These are phyloP conservation scores for Bradypodion ventrale DNA, from an alignment of 2,797 vertebrate species.

Conservation along the genomic window DNA sequence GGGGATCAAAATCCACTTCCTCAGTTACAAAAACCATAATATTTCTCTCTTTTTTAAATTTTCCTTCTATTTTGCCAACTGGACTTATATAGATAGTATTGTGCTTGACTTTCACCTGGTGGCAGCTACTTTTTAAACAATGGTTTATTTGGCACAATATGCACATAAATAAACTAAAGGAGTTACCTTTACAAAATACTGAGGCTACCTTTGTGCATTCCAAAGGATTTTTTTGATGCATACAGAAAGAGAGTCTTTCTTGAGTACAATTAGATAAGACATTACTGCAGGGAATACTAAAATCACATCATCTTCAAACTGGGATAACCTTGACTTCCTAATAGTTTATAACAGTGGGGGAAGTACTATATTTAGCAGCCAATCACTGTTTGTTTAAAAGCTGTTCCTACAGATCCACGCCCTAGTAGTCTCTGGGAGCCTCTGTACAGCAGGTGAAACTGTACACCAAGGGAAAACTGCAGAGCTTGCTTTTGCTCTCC, in stretches of 20 bases:
- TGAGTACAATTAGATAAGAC: neutral
- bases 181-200: neutral
- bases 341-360: neutral
- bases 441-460: constrained; percentile 1
- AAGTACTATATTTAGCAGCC: neutral
- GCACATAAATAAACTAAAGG: neutral
- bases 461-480: neutral
- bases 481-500: neutral
- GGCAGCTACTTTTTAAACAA: neutral
- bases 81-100: neutral
- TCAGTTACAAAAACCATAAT: too few relatives aligned
- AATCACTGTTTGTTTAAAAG: constrained; percentile 17
- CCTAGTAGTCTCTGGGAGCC: neutral
- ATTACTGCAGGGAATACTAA: neutral
- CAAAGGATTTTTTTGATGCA: neutral
- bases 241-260: neutral
- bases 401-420: constrained; percentile 4
- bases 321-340: neutral
- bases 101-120: neutral
- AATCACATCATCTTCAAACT: neutral
- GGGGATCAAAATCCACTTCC: too few relatives aligned
- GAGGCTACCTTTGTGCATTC: neutral
- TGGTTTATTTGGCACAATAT: neutral
- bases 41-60: too few relatives aligned
- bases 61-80: too few relatives aligned